Evolutionary conservation across 2,113 vertebrate genomes (phyloP), one percentile per base, ranked within the genome.

Genomic region (Tenrec ecaudatus): DNA sequence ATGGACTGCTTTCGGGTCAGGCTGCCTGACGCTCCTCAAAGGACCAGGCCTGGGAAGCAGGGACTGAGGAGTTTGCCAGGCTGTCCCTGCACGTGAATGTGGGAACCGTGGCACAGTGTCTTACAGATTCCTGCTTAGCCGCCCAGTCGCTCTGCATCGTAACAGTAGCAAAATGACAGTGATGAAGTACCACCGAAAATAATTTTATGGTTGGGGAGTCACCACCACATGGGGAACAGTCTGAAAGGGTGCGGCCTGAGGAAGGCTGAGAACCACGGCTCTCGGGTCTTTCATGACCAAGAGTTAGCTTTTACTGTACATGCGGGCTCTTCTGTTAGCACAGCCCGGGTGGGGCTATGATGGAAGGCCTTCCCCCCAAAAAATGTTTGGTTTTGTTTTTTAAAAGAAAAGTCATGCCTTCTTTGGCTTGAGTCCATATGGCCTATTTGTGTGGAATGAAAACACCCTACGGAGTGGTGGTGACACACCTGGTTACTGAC

Each of bases 391-490:
- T 62, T 64, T 64, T 22, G 17, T 85, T 29, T 66, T 66, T 66
- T 64, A 22, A 29, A 27, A 94, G 84, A 82, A 96, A 95, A 91
- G 69, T 17, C 25, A 75, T 12, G 47, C 60, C 80, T 89, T 82
- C 53, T 89, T 82, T 85, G 58, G 78, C 47, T 68, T 40, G 27
- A 53, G 68, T 93, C 66, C 53, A 23, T 23, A n/a, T 8, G 29
- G 78, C n/a, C 66, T 92, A 40, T 76, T 91, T 87, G 47, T 83
- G 84, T 88, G 58, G 64, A 81, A 60, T 33, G 47, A 12, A 79
- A 69, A 82, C 43, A 0, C 3, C 33, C 40, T 90, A 88, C 73
- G 3, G 22, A 64, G 86, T 17, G 80, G n/a, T 80, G 73, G 36
- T 36, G 81, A 91, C 20, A 27, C 0, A 8, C 25, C 16, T 82